Base-by-base conservation (phyloP, 2,888 invertebrate species). In the Ophion slaviceki region DNA sequence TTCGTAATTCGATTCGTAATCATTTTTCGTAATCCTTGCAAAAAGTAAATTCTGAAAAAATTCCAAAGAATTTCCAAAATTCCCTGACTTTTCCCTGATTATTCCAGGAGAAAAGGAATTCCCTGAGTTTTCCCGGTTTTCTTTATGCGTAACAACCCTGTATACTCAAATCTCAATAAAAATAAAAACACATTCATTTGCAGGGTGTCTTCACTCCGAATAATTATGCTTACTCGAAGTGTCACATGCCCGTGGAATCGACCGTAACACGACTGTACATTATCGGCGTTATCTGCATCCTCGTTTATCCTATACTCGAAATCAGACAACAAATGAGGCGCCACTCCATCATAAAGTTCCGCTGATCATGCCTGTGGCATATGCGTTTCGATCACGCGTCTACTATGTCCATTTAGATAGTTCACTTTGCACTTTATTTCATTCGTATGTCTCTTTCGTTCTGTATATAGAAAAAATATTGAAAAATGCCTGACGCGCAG, bases 221-320 rank as follows among this genome's bases (percentile, higher is more conserved):
- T 87, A 96, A 97, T 91, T 96, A 96, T 93, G 95, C 96, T 59
- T 95, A 98, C 72, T 94, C 95, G 84, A 97, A 98, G 93, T 99
- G 99, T 93, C 96, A 96, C 88, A 95, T 99, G 96, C 97, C 98
- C 1, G 94, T 95, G 82, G 98, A 98, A 94, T 95, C 95, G 84
- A 97, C 97, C 14, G 96, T 98, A 68, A 95, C 96, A 74, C 93
- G 93, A 47, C 94, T 96, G 57, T 96, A 97, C 89, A 94, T 96
- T 90, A 88, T 94, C 53, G 94, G 96, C n/a, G 90, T 92, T 36
- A 92, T 95, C 20, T 87, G 94, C 76, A 91, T 95, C 72, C 74
- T 94, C 45, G 57, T 94, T 72, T 94, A 95, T 85, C 81, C 91
- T 14, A 75, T 91, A 45, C 87, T 90, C 70, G 91, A 89, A 85